Conservation (phyloP, 2,797 vertebrate genomes). For the Knipowitschia caucasica region DNA sequence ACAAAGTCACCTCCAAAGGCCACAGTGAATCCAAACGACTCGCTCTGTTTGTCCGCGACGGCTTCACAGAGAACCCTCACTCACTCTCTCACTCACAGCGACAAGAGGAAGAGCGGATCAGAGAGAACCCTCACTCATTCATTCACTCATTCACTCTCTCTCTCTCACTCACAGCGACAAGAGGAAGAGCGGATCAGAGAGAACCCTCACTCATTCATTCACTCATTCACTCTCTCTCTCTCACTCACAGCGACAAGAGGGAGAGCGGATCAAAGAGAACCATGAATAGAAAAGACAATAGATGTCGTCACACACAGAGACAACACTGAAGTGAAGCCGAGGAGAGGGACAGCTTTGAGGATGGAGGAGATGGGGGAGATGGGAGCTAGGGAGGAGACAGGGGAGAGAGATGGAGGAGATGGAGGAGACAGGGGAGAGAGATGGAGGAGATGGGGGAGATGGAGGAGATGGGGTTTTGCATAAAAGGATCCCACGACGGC, state of each 20-base stretch:
- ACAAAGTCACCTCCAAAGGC: conserved; percentile 78
- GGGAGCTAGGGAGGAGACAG: conserved; percentile 11
- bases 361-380: conserved; percentile 22
- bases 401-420: conserved; percentile 15
- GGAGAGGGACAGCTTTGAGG: conserved; percentile 8
- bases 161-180: too few species aligned
- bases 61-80: conserved; percentile 45
- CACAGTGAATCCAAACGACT: conserved; percentile 77
- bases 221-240: too few species aligned
- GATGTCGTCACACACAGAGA: conserved; percentile 55
- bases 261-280: conserved; percentile 50
- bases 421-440: conserved; percentile 17
- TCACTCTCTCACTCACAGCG: too few species aligned
- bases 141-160: too few species aligned
- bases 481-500: conserved; percentile 37
- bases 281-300: conserved; percentile 64
- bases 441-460: conserved; percentile 22
- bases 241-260: conserved; percentile 37
- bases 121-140: too few species aligned
- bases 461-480: conserved; percentile 41
- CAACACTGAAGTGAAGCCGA: conserved; percentile 54
- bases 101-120: conserved; percentile 46
- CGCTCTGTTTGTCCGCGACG: conserved; percentile 27
- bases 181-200: too few species aligned
- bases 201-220: too few species aligned